Evolutionary conservation across 2,797 vertebrate genomes (phyloP), one percentile per base, ranked within the genome.

Genomic region (Silurus lanzhouensis): DNA sequence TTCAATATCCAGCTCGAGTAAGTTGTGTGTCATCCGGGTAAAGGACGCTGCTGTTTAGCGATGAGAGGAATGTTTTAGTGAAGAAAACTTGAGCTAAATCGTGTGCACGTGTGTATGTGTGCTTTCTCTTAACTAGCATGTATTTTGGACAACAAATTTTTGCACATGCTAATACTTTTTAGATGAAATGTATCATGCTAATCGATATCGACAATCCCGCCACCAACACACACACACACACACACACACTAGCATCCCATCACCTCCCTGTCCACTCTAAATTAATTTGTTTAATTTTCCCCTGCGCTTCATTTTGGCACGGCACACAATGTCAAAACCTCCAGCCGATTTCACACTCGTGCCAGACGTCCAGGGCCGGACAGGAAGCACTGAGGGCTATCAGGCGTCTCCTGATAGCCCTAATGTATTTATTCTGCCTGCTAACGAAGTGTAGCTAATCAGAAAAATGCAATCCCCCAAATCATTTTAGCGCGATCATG

Each of bases 231-330:
- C 48, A 0, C 48, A 38, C 48, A 7, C 48, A 7, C 48, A 38
- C 38, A 38, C 31, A n/a, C 25, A 6, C 76, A n/a, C 76, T 6
- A 13, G 71, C 83, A 27, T 52, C 83, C 86, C 74, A 86, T 82
- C 84, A 85, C 58, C 86, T 77, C 81, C n/a, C 74, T 92, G 92
- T 90, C 89, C 87, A 87, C 90, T 92, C 92, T 90, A 90, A 92
- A 92, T 92, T 94, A 84, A 95, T 96, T 94, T 90, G 91, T 94
- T 93, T 93, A 89, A 96, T 95, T 94, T 48, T 90, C 95, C 93
- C 90, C 91, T 92, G 91, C 90, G 91, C 93, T 93, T 92, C 92
- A 89, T 89, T 91, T 88, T 19, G 89, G 90, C 61, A 71, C 85
- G 85, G 58, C 88, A 82, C 58, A 14, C 83, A 64, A 81, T 92